Percentiles rank a stretch among this genome's conserved stretches.
Evolutionary conservation across 2,113 vertebrate species (phyloP).

Genomic region (Pao palembangensis): DNA sequence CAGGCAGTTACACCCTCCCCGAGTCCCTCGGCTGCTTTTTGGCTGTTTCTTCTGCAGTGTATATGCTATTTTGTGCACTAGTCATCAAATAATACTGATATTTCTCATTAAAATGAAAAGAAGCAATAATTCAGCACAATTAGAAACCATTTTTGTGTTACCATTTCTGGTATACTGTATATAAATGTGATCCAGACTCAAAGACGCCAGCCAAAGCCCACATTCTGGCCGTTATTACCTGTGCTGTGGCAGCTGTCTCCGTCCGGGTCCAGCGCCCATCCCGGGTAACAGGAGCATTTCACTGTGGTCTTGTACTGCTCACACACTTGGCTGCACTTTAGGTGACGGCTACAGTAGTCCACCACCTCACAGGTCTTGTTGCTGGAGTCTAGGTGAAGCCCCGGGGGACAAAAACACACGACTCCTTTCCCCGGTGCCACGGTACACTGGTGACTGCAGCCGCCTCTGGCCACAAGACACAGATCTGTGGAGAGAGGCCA

Average conservation of each 20-base stretch:
- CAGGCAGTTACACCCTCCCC: neutral
- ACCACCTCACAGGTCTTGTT: conserved; percentile 91
- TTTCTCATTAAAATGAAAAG: neutral
- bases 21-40: neutral
- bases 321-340: conserved; percentile 93
- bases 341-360: conserved; percentile 89
- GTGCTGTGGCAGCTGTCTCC: conserved; percentile 88
- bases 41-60: neutral
- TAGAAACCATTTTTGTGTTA: neutral
- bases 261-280: conserved; percentile 87
- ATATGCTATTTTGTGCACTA: too few relatives aligned
- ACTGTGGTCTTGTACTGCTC: conserved; percentile 93
- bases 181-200: neutral
- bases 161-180: too few relatives aligned
- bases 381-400: conserved; percentile 81
- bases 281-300: conserved; percentile 95
- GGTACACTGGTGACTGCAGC: conserved; percentile 93
- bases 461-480: conserved; percentile 90
- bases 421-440: conserved; percentile 90
- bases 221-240: conserved; percentile 68
- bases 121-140: too few relatives aligned
- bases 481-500: conserved; percentile 73
- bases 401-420: conserved; percentile 88
- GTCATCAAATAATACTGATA: neutral
- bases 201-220: neutral